Conservation (phyloP, 1,140 invertebrate species). For the Zaprionus africanus region DNA sequence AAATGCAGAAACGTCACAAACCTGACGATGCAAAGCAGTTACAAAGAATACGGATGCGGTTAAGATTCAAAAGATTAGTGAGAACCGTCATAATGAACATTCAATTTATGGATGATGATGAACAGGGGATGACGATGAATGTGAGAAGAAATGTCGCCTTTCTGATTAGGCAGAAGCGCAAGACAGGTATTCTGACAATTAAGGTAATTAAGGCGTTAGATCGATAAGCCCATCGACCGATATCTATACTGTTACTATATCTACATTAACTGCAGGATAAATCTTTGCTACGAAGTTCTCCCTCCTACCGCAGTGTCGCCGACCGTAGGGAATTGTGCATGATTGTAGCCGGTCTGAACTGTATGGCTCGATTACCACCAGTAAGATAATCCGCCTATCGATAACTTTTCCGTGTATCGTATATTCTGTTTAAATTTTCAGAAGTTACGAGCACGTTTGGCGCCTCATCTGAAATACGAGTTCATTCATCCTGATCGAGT, state of each 20-base stretch:
- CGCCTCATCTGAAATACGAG: conserved; percentile 50
- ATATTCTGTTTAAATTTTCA: neutral
- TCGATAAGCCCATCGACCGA: neutral
- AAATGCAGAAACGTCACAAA: conserved; percentile 42
- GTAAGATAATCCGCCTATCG: conserved; percentile 22
- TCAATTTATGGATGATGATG: conserved; percentile 65
- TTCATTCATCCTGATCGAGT: conserved; percentile 37
- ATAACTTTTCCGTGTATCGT: neutral
- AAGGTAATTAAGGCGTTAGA: conserved; percentile 38
- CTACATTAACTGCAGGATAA: conserved; percentile 47
- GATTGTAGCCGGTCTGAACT: conserved; percentile 51
- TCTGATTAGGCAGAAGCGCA: conserved; percentile 59
- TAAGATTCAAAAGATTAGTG: conserved; percentile 49
- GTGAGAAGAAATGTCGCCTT: conserved; percentile 62
- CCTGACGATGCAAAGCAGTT: conserved; percentile 21
- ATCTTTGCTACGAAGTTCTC: conserved; percentile 43
- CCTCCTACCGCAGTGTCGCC: conserved; percentile 31
- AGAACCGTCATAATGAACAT: conserved; percentile 53
- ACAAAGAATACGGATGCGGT: conserved; percentile 13
- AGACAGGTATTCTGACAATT: conserved; percentile 57
- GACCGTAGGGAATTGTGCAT: conserved; percentile 56
- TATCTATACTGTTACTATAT: neutral
- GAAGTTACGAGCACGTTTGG: conserved; percentile 62
- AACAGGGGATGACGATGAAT: conserved; percentile 52
- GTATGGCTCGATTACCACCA: conserved; percentile 55